phyloP scores from a whole-genome alignment of 2,888 invertebrate genomes.

The Macrophya alboannulata region DNA sequence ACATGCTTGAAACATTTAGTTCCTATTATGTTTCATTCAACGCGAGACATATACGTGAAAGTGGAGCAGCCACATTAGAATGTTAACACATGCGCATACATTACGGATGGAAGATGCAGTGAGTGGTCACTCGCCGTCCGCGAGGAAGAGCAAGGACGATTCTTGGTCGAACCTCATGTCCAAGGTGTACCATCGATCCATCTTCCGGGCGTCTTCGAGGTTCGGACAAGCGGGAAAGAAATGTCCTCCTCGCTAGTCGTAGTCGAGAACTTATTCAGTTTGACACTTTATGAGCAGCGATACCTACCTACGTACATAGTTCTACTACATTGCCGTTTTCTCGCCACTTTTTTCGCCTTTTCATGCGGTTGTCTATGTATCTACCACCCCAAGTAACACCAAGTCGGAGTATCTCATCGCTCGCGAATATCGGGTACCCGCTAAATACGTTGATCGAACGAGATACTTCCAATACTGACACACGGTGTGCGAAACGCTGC shows the following conservation, averaged over 20 bases:
- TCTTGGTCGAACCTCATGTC: conserved; percentile 55
- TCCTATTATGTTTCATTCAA: conserved; percentile 57
- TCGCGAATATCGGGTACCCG: conserved; percentile 24
- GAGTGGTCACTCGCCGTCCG: conserved; percentile 55
- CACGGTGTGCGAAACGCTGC: neutral
- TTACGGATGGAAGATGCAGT: conserved; percentile 55
- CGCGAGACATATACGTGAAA: conserved; percentile 54
- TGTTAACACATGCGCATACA: conserved; percentile 58
- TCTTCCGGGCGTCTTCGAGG: conserved; percentile 49
- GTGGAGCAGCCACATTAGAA: conserved; percentile 57
- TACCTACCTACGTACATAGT: conserved; percentile 3
- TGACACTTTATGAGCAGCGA: conserved; percentile 53
- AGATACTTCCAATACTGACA: neutral
- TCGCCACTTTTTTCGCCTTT: neutral
- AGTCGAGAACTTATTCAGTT: conserved; percentile 57
- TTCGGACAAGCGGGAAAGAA: conserved; percentile 57
- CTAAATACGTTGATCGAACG: conserved; percentile 28
- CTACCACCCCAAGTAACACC: neutral
- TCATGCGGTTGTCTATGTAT: neutral
- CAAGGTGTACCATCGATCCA: conserved; percentile 57
- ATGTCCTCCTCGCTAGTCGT: conserved; percentile 49
- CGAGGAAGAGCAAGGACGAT: conserved; percentile 50
- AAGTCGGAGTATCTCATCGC: conserved; percentile 29
- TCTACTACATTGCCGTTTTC: conserved; percentile 27
- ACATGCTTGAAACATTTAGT: conserved; percentile 57